These are phyloP conservation scores for Mormyrops boulengeri DNA, from an alignment of 2,797 vertebrate genomes.

Conservation along the genomic window DNA sequence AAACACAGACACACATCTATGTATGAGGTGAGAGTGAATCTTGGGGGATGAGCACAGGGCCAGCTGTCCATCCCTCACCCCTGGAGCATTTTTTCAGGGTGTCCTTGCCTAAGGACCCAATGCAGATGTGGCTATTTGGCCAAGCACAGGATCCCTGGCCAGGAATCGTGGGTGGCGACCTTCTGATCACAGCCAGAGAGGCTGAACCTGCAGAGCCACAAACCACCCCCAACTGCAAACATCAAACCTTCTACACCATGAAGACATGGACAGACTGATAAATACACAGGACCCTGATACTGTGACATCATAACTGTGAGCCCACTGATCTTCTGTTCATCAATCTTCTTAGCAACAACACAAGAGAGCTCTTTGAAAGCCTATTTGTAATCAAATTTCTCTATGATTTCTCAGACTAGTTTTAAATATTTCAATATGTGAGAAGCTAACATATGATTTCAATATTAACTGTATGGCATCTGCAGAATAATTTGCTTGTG, in stretches of 20 bases:
- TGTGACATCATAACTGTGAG: neutral
- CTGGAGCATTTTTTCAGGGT: neutral
- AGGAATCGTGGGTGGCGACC: neutral
- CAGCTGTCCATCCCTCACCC: neutral
- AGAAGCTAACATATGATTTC: neutral
- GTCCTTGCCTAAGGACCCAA: neutral
- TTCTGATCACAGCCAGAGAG: neutral
- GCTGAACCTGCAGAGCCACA: neutral
- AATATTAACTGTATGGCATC: neutral
- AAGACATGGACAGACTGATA: neutral
- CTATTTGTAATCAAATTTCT: neutral
- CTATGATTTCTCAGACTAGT: neutral
- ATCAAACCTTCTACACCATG: neutral
- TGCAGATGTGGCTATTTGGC: neutral
- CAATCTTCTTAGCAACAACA: neutral
- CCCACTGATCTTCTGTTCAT: neutral
- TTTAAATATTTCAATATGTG: neutral
- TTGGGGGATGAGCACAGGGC: neutral
- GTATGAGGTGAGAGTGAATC: neutral
- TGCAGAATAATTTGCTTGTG: neutral
- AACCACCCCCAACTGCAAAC: neutral
- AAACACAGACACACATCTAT: neutral
- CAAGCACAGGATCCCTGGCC: neutral
- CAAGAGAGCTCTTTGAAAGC: neutral
- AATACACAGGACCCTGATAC: neutral